Percentiles rank a stretch among this genome's conserved stretches.
Evolutionary conservation across 2,797 vertebrate species (phyloP).

Genomic region (Gymnodraco acuticeps): DNA sequence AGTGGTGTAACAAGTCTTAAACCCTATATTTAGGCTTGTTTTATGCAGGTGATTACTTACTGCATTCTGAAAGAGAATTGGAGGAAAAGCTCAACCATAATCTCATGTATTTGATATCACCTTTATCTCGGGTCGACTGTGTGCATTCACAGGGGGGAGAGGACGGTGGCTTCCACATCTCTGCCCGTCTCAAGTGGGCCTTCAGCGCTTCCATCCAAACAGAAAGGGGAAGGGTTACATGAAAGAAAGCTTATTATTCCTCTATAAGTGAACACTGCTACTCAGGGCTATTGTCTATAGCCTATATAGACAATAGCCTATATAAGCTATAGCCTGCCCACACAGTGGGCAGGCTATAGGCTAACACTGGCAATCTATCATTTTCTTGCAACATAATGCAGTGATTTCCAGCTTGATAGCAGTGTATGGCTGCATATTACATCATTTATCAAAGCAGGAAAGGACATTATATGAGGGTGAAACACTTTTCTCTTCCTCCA

Average conservation of each 20-base stretch:
- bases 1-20: constrained; percentile 86
- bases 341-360: constrained; percentile 40
- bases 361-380: constrained; percentile 48
- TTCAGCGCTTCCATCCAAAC: constrained; percentile 40
- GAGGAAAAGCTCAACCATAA: constrained; percentile 80
- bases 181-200: constrained; percentile 68
- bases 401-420: constrained; percentile 41
- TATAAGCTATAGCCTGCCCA: too few relatives aligned
- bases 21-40: constrained; percentile 86
- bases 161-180: constrained; percentile 42
- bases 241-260: constrained; percentile 69
- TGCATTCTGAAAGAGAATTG: constrained; percentile 77
- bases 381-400: constrained; percentile 47
- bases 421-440: background rate
- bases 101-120: constrained; percentile 82
- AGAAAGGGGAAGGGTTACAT: constrained; percentile 68
- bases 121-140: constrained; percentile 74
- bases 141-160: constrained; percentile 41
- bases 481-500: constrained; percentile 23
- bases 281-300: constrained; percentile 71
- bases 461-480: constrained; percentile 13
- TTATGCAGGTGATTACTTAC: constrained; percentile 84
- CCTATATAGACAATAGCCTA: too few relatives aligned
- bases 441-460: constrained; percentile 20
- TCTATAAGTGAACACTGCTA: constrained; percentile 56